A percentile compares a stretch with the other conserved stretches of the same genome.
phyloP scores from a whole-genome alignment of 92 coral and sea anemone species.

The Palythoa heliodiscus region DNA sequence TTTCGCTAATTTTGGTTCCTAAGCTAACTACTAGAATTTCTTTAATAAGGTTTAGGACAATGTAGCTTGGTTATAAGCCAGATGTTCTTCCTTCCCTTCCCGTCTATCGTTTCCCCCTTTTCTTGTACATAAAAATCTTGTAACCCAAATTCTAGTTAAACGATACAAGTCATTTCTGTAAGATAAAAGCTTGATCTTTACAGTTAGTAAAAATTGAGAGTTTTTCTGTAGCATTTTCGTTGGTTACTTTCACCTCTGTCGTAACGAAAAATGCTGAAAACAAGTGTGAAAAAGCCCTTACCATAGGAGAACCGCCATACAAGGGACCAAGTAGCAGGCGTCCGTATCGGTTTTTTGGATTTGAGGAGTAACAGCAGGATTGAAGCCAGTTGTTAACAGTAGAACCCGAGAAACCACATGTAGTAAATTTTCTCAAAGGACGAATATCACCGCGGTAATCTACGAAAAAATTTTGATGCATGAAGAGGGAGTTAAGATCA shows the following conservation, averaged over 20 bases:
- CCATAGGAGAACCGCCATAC: constrained; percentile 22
- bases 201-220: no score
- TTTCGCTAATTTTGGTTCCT: not conserved
- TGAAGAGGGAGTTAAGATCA: not conserved
- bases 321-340: constrained; percentile 19
- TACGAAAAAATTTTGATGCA: not conserved
- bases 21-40: not conserved
- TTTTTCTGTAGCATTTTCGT: no score
- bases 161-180: no score
- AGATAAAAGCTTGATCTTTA: no score
- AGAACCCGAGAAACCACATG: constrained; percentile 14
- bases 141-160: no score
- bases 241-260: no score
- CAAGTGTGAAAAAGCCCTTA: not conserved
- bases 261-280: no score
- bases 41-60: no score
- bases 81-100: no score
- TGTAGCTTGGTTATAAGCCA: no score
- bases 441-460: not conserved
- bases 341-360: constrained; percentile 22
- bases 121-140: no score
- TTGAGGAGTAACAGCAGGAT: constrained; percentile 29
- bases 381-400: constrained; percentile 12
- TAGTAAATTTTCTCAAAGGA: not conserved
- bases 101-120: no score